Base-by-base conservation (phyloP, 2,113 vertebrate species). In the Hydropotes inermis region DNA sequence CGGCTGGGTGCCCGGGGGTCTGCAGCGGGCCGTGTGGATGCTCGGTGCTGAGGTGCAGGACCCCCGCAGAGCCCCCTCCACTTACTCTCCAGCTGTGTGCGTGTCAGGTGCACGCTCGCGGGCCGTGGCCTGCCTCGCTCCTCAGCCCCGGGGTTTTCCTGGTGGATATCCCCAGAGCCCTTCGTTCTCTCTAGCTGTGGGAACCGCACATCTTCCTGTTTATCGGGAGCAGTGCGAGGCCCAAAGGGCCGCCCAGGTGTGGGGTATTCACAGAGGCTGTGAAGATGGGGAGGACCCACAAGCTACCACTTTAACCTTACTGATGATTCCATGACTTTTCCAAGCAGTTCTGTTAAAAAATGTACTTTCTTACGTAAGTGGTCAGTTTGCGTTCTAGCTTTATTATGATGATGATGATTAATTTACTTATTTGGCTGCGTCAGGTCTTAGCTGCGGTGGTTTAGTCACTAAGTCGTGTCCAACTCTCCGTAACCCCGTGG, bases 101-200 rank as follows among this genome's bases (percentile, higher is more conserved):
- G 64, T 70, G 9, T 70, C 36, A 70, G n/a, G 64, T 36, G 64
- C 9, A 70, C 36, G n/a, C 9, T 36, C 17, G 21, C 21, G n/a
- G 17, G 11, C n/a, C 0, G 0, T 36, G 36, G 64, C n/a, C 64
- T 2, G 1, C n/a, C 64, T 23, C n/a, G 4, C 11, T 36, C 64
- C n/a, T 70, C 64, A 36, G 64, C 11, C 64, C 2, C 36, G 64
- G 17, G n/a, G 11, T 23, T 70, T n/a, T 70, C 9, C 64, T 0
- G 0, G 17, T 23, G 6, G 36, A 21, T 21, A 36, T 11, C 64
- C 64, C 21, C 64, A 70, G 64, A 70, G 64, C n/a, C 21, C 3
- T 85, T 70, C 47, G 39, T 61, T 52, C 13, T 33, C 25, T 85
- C 52, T 28, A 33, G 43, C 43, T 87, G 21, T 45, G 74, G 28